Conservation (phyloP, 2,797 vertebrate genomes). For the Pipistrellus pygmaeus region DNA sequence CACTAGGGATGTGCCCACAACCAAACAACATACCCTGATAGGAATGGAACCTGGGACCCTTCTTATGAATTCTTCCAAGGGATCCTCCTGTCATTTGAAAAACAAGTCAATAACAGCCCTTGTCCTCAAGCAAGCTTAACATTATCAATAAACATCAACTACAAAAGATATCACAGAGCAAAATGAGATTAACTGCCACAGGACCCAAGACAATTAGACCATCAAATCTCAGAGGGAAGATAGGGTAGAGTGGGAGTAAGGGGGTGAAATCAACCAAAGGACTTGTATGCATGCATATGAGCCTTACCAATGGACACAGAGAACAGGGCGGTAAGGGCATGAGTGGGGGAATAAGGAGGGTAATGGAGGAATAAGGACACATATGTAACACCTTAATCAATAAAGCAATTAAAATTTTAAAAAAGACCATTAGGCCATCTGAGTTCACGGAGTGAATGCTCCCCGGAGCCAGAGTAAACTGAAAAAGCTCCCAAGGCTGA, state of each 20-base stretch:
- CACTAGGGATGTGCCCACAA: too few species aligned
- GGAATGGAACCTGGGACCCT: too few species aligned
- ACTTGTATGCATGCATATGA: too few species aligned
- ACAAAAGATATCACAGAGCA: constrained; percentile 49
- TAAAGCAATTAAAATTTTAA: too few species aligned
- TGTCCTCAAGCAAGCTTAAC: constrained; percentile 43
- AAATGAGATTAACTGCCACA: constrained; percentile 57
- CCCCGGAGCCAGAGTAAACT: neutral
- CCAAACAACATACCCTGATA: too few species aligned
- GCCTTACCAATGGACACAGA: too few species aligned
- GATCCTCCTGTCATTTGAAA: neutral
- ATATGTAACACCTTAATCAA: too few species aligned
- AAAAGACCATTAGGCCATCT: neutral
- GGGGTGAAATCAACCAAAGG: too few species aligned
- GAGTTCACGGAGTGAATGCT: constrained; percentile 53
- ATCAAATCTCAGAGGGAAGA: neutral
- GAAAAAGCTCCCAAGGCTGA: constrained; percentile 3
- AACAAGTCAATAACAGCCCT: neutral
- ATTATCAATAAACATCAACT: constrained; percentile 58
- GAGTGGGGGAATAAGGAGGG: too few species aligned
- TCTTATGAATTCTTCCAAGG: constrained; percentile 45
- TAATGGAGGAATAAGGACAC: too few species aligned
- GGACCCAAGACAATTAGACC: constrained; percentile 45
- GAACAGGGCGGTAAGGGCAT: too few species aligned
- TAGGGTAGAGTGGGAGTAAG: too few species aligned